Evolutionary conservation across 2,797 vertebrate species (phyloP).

Genomic region (Podarcis lilfordi): DNA sequence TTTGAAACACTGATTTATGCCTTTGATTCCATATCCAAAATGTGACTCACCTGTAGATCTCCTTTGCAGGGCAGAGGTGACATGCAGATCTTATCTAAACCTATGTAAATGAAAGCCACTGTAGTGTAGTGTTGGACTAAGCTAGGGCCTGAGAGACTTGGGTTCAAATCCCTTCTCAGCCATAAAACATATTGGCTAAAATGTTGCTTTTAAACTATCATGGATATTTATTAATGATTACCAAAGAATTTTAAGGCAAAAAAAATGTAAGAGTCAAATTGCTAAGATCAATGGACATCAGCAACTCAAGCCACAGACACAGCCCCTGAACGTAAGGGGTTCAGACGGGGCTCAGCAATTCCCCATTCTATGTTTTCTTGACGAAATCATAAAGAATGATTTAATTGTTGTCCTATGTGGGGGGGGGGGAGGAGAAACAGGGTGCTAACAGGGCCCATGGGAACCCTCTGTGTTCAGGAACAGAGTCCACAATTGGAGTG

Average conservation of each 20-base stretch:
- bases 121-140: too few species aligned
- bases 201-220: too few species aligned
- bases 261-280: too few species aligned
- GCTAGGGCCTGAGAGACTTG: too few species aligned
- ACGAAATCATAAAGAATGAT: neutral
- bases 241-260: too few species aligned
- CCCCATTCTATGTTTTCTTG: neutral
- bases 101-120: neutral
- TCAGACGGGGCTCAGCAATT: neutral
- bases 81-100: neutral
- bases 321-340: neutral
- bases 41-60: neutral
- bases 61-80: neutral
- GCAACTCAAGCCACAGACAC: too few species aligned
- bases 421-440: neutral
- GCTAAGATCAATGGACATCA: too few species aligned
- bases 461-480: neutral
- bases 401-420: neutral
- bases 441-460: neutral
- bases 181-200: neutral
- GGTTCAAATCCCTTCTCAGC: too few species aligned
- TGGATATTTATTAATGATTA: too few species aligned
- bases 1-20: neutral
- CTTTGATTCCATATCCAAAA: neutral
- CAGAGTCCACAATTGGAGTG: neutral